A percentile compares a stretch with the other conserved stretches of the same genome.
Evolutionary conservation across 2,888 invertebrate genomes (phyloP).

Genomic region (Dorcus hopei): DNA sequence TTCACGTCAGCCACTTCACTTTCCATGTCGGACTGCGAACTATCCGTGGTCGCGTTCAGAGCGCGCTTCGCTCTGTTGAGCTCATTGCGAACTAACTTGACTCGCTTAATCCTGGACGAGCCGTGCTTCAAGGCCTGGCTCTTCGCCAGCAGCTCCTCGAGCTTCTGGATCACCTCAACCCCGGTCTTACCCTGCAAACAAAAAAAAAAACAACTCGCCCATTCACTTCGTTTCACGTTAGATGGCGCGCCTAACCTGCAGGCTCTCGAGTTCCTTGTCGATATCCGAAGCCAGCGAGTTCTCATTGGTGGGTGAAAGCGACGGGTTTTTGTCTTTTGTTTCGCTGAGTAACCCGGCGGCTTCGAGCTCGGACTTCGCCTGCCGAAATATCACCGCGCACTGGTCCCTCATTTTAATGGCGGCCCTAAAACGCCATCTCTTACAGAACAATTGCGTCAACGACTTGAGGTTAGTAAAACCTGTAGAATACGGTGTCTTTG

Average conservation of each 20-base stretch:
- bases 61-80: constrained; percentile 55
- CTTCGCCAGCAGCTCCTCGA: constrained; percentile 62
- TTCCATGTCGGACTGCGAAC: constrained; percentile 45
- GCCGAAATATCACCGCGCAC: constrained; percentile 75
- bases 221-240: too few species aligned
- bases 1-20: constrained; percentile 35
- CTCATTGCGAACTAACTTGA: constrained; percentile 57
- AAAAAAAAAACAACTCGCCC: not conserved
- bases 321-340: constrained; percentile 44
- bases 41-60: constrained; percentile 35
- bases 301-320: constrained; percentile 34
- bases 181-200: constrained; percentile 41
- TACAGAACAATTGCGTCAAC: not conserved
- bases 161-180: constrained; percentile 47
- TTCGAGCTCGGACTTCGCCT: constrained; percentile 71
- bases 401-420: constrained; percentile 88
- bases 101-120: constrained; percentile 56
- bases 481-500: constrained; percentile 91
- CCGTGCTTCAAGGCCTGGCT: constrained; percentile 61
- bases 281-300: constrained; percentile 55
- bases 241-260: constrained; percentile 38
- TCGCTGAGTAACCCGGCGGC: constrained; percentile 56
- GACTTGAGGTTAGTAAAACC: constrained; percentile 41
- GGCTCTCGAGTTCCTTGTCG: constrained; percentile 54
- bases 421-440: constrained; percentile 54